phyloP scores from a whole-genome alignment of 1,140 invertebrate genomes.

The Leptopilina clavipes region DNA sequence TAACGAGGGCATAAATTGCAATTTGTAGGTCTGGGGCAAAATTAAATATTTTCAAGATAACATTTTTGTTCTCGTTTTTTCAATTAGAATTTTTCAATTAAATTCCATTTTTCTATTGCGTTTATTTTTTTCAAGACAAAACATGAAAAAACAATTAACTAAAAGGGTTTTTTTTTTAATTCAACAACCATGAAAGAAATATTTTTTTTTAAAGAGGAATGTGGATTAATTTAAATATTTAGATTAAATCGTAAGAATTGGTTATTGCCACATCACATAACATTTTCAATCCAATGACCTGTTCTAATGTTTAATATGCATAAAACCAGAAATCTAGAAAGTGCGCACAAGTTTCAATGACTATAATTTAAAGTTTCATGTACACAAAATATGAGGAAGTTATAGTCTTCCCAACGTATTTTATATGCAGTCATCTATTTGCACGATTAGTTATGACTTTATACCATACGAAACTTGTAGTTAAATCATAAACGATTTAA shows the following conservation, averaged over 20 bases:
- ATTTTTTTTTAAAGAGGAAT: not conserved
- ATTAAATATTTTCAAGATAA: conserved; percentile 9
- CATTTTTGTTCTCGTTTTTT: not conserved
- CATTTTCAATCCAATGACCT: not conserved
- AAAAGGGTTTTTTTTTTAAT: no score
- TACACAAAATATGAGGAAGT: not conserved
- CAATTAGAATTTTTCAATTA: not conserved
- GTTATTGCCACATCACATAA: not conserved
- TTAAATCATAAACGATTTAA: no score
- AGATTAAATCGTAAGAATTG: not conserved
- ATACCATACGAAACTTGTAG: no score
- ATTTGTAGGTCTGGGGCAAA: conserved; percentile 19
- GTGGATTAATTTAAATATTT: not conserved
- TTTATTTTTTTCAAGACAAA: no score
- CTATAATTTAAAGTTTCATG: not conserved
- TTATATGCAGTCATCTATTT: no score
- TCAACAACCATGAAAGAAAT: not conserved
- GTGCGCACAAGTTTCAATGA: not conserved
- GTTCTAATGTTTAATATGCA: conserved; percentile 11
- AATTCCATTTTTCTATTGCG: not conserved
- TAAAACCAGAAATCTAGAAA: not conserved
- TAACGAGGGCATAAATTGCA: conserved; percentile 20
- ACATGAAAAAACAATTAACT: no score
- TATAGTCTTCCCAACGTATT: not conserved
- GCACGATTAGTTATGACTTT: not conserved